Evolutionary conservation across 2,888 invertebrate species (phyloP).

Genomic region (Eilema caniola): DNA sequence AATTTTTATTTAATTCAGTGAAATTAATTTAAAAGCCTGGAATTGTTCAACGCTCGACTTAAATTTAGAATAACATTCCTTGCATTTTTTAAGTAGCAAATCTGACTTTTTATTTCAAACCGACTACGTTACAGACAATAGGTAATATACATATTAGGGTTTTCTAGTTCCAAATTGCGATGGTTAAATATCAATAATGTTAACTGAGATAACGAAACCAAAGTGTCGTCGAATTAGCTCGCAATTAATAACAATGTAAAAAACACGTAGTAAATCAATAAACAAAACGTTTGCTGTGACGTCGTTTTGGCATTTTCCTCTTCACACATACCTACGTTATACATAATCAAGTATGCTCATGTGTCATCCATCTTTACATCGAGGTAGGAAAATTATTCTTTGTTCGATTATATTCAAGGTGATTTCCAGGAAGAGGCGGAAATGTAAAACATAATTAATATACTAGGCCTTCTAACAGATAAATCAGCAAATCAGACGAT

Average conservation of each 20-base stretch:
- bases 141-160: too few species aligned
- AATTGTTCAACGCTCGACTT: not conserved
- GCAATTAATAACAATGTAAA: not conserved
- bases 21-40: constrained; percentile 3
- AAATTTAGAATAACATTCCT: not conserved
- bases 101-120: not conserved
- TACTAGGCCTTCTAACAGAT: not conserved
- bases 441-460: constrained; percentile 26
- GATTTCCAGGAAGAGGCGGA: constrained; percentile 33
- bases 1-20: constrained; percentile 12
- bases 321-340: constrained; percentile 29
- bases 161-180: not conserved
- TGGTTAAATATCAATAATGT: not conserved
- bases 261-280: not conserved
- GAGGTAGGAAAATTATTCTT: constrained; percentile 43
- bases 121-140: too few species aligned
- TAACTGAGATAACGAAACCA: constrained; percentile 8
- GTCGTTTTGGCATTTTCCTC: constrained; percentile 39
- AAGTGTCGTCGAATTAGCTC: not conserved
- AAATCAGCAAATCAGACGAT: not conserved
- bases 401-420: constrained; percentile 39
- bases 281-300: constrained; percentile 26
- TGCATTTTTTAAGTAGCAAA: not conserved
- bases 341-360: constrained; percentile 44
- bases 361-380: constrained; percentile 47